These are phyloP conservation scores for Apotomis betuletana DNA, from an alignment of 2,888 invertebrate genomes.

Conservation along the genomic window DNA sequence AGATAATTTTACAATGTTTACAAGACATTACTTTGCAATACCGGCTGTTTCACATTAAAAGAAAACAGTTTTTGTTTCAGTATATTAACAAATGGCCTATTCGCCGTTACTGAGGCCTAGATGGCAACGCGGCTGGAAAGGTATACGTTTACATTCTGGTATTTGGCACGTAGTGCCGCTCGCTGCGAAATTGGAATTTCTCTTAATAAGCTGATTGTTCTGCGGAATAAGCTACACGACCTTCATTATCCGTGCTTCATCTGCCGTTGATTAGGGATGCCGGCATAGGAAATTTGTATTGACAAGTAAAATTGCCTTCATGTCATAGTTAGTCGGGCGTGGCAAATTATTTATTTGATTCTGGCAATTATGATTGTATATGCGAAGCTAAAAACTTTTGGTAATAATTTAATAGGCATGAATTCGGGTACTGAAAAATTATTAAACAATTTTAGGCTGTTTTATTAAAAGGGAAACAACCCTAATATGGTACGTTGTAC, in stretches of 20 bases:
- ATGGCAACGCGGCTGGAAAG: slow-evolving; percentile 70
- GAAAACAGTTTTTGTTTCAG: neutral
- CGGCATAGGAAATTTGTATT: slow-evolving; percentile 17
- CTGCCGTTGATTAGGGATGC: slow-evolving; percentile 22
- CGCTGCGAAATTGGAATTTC: slow-evolving; percentile 58
- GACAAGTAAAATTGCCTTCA: slow-evolving; percentile 2
- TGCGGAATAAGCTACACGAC: slow-evolving; percentile 46
- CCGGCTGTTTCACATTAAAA: no score
- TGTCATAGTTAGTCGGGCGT: neutral
- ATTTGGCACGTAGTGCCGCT: slow-evolving; percentile 61
- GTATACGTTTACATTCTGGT: slow-evolving; percentile 58
- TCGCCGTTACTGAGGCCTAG: slow-evolving; percentile 67
- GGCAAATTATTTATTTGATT: no score
- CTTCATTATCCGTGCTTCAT: slow-evolving; percentile 37
- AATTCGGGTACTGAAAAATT: no score
- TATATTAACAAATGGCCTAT: slow-evolving; percentile 56
- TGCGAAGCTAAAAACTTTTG: neutral
- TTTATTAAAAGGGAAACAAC: no score
- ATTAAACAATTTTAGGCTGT: no score
- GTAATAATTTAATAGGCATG: neutral
- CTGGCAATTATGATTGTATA: neutral
- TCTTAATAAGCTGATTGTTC: slow-evolving; percentile 60
- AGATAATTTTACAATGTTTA: no score
- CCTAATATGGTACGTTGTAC: no score
- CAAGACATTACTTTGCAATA: no score